These are phyloP conservation scores for Octopus sinensis DNA, from an alignment of 1,140 invertebrate species.

Conservation along the genomic window DNA sequence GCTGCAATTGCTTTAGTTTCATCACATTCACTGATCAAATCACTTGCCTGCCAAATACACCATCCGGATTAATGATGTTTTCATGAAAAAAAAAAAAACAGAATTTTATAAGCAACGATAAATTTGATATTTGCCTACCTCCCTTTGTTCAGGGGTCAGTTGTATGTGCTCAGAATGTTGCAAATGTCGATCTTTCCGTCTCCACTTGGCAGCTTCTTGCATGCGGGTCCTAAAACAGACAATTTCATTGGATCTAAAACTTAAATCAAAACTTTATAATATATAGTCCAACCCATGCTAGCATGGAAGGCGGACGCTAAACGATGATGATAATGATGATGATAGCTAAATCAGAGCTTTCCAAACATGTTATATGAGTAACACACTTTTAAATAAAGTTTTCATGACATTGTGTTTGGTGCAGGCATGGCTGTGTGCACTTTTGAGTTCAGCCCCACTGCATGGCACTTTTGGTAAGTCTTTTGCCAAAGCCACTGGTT, in stretches of 20 bases:
- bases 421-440: background rate
- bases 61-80: background rate
- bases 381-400: background rate
- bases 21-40: too few relatives aligned
- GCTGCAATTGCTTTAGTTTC: too few relatives aligned
- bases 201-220: conserved; percentile 53
- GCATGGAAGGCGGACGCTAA: too few relatives aligned
- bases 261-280: background rate
- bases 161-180: conserved; percentile 55
- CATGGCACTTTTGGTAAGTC: too few relatives aligned
- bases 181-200: conserved; percentile 52
- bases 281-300: too few relatives aligned
- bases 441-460: background rate
- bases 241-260: background rate
- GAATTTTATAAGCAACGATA: conserved; percentile 6
- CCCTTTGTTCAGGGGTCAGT: conserved; percentile 49
- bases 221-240: conserved; percentile 33
- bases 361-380: too few relatives aligned
- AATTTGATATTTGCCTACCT: conserved; percentile 33
- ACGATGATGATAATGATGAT: background rate
- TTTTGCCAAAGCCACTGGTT: too few relatives aligned
- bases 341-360: background rate
- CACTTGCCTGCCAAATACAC: too few relatives aligned
- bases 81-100: background rate
- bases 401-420: background rate